A percentile compares a stretch with the other conserved stretches of the same genome.
Evolutionary conservation across 1,140 invertebrate species (phyloP).

Genomic region (Pseudoatta argentina): DNA sequence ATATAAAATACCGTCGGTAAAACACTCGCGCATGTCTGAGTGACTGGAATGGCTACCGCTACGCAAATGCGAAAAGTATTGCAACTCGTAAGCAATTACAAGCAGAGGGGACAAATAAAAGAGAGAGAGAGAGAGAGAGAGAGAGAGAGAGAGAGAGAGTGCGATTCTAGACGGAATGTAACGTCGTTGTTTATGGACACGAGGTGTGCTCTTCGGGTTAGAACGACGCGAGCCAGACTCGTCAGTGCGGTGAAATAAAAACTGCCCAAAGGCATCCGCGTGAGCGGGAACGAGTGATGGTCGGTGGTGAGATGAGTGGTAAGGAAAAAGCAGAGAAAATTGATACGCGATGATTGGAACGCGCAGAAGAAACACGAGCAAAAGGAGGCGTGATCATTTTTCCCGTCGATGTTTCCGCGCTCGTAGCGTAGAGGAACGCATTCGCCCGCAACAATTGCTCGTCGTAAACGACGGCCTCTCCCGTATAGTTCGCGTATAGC

Average conservation of each 20-base stretch:
- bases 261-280: slow-evolving; percentile 35
- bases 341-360: slow-evolving; percentile 46
- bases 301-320: slow-evolving; percentile 18
- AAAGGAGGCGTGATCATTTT: slow-evolving; percentile 73
- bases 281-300: slow-evolving; percentile 6
- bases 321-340: slow-evolving; percentile 53
- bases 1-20: not conserved
- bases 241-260: slow-evolving; percentile 57
- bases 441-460: slow-evolving; percentile 81
- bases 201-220: slow-evolving; percentile 33
- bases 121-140: not conserved
- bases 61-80: slow-evolving; percentile 25
- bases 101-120: slow-evolving; percentile 24
- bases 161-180: slow-evolving; percentile 39
- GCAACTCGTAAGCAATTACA: slow-evolving; percentile 31
- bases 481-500: slow-evolving; percentile 20
- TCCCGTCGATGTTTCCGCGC: slow-evolving; percentile 76
- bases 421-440: slow-evolving; percentile 70
- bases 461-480: slow-evolving; percentile 78
- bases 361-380: slow-evolving; percentile 40
- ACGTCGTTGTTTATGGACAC: slow-evolving; percentile 49
- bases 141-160: not conserved
- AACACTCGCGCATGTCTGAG: slow-evolving; percentile 15
- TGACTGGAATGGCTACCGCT: slow-evolving; percentile 21
- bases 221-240: slow-evolving; percentile 29